Conservation (phyloP, 2,888 invertebrate genomes). For the Nephrocerus scutellatus region DNA sequence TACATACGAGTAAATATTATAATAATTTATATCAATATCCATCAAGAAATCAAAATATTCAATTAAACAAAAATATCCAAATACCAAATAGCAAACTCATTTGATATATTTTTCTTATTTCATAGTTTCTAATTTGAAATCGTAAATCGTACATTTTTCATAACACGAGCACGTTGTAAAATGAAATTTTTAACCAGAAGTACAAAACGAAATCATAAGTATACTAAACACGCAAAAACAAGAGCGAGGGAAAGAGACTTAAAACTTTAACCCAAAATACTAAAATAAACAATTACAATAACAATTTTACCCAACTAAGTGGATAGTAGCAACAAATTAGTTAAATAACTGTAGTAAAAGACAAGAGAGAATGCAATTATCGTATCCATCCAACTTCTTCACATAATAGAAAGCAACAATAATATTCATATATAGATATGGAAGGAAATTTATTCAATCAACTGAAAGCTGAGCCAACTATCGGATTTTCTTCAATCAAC, state of each 20-base stretch:
- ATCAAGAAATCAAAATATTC: slow-evolving; percentile 10
- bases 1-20: slow-evolving; percentile 5
- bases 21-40: slow-evolving; percentile 5
- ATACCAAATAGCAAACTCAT: slow-evolving; percentile 1
- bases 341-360: too few relatives aligned
- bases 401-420: too few relatives aligned
- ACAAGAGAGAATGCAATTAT: too few relatives aligned
- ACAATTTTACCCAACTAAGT: slow-evolving; percentile 2
- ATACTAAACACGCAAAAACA: not conserved
- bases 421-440: too few relatives aligned
- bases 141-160: slow-evolving; percentile 20
- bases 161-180: slow-evolving; percentile 41
- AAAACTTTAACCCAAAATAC: not conserved
- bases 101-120: not conserved
- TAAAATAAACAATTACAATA: not conserved
- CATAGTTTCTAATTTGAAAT: slow-evolving; percentile 8
- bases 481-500: slow-evolving; percentile 23
- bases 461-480: too few relatives aligned
- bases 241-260: too few relatives aligned
- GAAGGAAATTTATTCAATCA: too few relatives aligned
- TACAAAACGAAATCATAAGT: slow-evolving; percentile 34
- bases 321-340: too few relatives aligned
- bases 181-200: slow-evolving; percentile 43
- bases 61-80: slow-evolving; percentile 1
- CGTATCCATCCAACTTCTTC: slow-evolving; percentile 15